Evolutionary conservation across 2,888 invertebrate species (phyloP).

Genomic region (Pardosa pseudoannulata): DNA sequence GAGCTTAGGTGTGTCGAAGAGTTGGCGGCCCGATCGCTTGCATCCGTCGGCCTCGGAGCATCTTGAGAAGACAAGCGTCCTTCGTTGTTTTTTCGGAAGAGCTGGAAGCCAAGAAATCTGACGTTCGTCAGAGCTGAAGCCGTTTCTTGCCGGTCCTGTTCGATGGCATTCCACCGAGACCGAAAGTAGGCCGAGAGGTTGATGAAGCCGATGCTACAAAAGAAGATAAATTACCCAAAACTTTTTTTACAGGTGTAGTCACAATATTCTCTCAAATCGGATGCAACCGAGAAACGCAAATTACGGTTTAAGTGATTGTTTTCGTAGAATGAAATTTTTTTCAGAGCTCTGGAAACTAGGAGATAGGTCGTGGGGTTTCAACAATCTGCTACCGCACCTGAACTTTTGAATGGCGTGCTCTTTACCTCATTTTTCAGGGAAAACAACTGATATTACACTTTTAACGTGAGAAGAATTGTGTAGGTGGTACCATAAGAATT

Average conservation of each 20-base stretch:
- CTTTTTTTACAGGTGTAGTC: background rate
- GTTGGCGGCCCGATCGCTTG: constrained; percentile 6
- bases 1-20: constrained; percentile 24
- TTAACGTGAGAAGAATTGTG: no score
- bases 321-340: background rate
- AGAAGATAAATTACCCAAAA: constrained; percentile 39
- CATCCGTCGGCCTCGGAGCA: constrained; percentile 26
- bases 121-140: constrained; percentile 47
- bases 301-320: background rate
- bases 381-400: background rate
- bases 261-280: background rate
- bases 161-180: constrained; percentile 38
- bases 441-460: background rate
- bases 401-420: background rate
- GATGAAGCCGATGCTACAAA: constrained; percentile 51
- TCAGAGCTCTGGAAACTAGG: background rate
- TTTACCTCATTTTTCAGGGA: background rate
- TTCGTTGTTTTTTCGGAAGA: constrained; percentile 34
- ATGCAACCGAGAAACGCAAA: background rate
- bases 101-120: constrained; percentile 8
- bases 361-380: background rate
- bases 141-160: constrained; percentile 44
- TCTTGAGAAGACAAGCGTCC: constrained; percentile 33
- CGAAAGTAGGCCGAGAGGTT: constrained; percentile 51
- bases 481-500: no score